Evolutionary conservation across 2,797 vertebrate genomes (phyloP), one percentile per base, ranked within the genome.

Genomic region (Agapornis canus): DNA sequence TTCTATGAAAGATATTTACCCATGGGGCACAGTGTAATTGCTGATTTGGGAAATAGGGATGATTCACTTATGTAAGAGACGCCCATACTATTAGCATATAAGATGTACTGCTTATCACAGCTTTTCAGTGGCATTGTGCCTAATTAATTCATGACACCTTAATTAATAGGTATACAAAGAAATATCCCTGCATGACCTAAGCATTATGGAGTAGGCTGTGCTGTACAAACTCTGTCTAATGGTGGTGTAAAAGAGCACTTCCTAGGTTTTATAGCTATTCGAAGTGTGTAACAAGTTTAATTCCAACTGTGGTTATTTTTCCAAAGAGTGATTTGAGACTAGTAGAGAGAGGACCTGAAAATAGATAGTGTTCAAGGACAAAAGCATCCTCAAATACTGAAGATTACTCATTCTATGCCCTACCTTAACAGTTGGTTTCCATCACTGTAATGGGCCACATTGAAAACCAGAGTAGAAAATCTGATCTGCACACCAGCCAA

Each of bases 1-100:
- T 96, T 86, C 92, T 91, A 20, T 82, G 82, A 95, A 97, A 97
- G 95, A 84, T 85, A 93, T 92, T 97, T 73, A 96, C 86, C 94
- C 82, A 70, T 39, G 59, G 94, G 97, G 94, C 92, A 97, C 9
- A 49, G 68, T 1, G 6, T 89, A 96, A 96, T 97, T 95, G 89
- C 95, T 96, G 96, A 97, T 97, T 95, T 96, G 89, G 94, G 86
- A 94, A 83, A 88, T 60, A 70, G 48, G 65, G 71, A 77, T 94
- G 93, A 97, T 83, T 97, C 96, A 97, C 89, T 79, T 81, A 83
- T 89, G 78, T 93, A 85, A 92, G 89, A 97, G 86, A 90, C 72
- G 17, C 92, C 93, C 43, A 78, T 72, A n/a, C 11, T 69, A 83
- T 95, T 94, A 95, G 65, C 87, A 73, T 93, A 76, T 57, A 90